phyloP scores from a whole-genome alignment of 2,888 invertebrate species.

The Drosophila aldrichi region DNA sequence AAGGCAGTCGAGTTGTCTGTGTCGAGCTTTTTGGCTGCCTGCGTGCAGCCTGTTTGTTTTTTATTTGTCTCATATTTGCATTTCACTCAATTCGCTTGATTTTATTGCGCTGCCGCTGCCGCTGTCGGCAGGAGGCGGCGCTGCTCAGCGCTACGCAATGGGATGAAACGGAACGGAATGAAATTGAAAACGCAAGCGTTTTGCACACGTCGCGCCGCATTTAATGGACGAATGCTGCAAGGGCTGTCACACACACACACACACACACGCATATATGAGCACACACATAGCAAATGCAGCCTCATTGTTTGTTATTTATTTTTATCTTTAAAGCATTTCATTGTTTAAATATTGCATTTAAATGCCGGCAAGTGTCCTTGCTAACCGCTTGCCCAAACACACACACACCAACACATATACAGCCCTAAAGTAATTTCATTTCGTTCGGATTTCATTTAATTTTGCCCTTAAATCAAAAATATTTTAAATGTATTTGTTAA shows the following conservation, averaged over 20 bases:
- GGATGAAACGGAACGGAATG: constrained; percentile 54
- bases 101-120: constrained; percentile 63
- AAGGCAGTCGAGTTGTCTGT: constrained; percentile 24
- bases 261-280: constrained; percentile 7
- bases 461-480: background rate
- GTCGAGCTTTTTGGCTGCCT: constrained; percentile 17
- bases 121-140: constrained; percentile 31
- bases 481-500: background rate
- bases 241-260: constrained; percentile 18
- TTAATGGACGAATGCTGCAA: constrained; percentile 27
- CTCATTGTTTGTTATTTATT: constrained; percentile 74
- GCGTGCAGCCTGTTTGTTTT: constrained; percentile 63
- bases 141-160: constrained; percentile 28
- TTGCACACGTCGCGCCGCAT: constrained; percentile 57
- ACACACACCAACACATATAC: constrained; percentile 1
- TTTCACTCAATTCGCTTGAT: constrained; percentile 83
- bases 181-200: constrained; percentile 74
- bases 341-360: constrained; percentile 67
- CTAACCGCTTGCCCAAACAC: constrained; percentile 3
- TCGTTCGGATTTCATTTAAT: constrained; percentile 16
- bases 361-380: constrained; percentile 50
- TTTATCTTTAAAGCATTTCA: constrained; percentile 68
- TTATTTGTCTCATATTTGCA: constrained; percentile 82
- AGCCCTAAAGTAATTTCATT: constrained; percentile 43
- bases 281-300: constrained; percentile 23